Conservation (phyloP, 1,140 invertebrate species). For the Stenopsyche tienmushanensis region DNA sequence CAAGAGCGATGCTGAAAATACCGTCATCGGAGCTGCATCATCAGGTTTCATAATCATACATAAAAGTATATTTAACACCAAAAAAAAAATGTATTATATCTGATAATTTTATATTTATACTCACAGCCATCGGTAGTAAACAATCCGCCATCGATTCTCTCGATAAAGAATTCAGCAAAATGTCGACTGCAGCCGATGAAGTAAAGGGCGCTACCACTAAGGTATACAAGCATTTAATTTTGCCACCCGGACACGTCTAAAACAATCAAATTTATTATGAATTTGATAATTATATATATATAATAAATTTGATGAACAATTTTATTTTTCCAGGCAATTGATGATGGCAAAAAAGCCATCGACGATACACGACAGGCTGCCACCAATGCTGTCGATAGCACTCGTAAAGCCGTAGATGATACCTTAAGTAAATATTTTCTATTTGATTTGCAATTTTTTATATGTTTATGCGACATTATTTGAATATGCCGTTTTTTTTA, state of each 20-base stretch:
- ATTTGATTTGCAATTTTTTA: not conserved
- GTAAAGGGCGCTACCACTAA: constrained; percentile 50
- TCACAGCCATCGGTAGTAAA: constrained; percentile 30
- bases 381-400: constrained; percentile 33
- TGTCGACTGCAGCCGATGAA: constrained; percentile 51
- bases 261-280: too few relatives aligned
- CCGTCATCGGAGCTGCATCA: constrained; percentile 51
- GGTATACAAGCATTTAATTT: too few relatives aligned
- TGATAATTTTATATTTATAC: too few relatives aligned
- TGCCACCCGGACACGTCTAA: too few relatives aligned
- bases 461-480: not conserved
- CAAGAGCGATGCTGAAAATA: constrained; percentile 54
- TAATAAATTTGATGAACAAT: too few relatives aligned
- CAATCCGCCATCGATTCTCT: constrained; percentile 42
- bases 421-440: constrained; percentile 12
- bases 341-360: constrained; percentile 53
- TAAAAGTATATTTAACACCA: not conserved
- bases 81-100: not conserved
- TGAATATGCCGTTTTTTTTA: not conserved
- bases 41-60: constrained; percentile 24
- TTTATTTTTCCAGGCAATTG: too few relatives aligned
- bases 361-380: constrained; percentile 51
- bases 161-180: constrained; percentile 53
- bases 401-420: constrained; percentile 36
- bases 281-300: too few relatives aligned